Conservation (phyloP, 2,888 invertebrate genomes). For the Odontothrips loti region DNA sequence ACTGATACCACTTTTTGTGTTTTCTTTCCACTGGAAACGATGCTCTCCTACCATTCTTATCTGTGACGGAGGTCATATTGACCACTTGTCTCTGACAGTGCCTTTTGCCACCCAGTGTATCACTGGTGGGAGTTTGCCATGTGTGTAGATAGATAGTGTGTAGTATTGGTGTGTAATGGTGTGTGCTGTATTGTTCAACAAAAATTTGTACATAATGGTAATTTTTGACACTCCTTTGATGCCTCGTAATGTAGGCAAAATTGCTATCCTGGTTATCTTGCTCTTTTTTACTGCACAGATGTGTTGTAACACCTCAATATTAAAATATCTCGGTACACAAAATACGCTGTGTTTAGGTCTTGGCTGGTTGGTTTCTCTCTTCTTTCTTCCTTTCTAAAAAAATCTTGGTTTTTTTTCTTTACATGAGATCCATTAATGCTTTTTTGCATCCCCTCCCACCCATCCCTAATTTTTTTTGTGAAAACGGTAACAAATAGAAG, state of each 20-base stretch:
- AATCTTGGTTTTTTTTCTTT: neutral
- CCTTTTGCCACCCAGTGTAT: slow-evolving; percentile 1
- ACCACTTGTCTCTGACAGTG: neutral
- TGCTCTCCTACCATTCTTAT: slow-evolving; percentile 8
- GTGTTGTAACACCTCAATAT: neutral
- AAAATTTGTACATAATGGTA: neutral
- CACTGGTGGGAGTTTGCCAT: slow-evolving; percentile 15
- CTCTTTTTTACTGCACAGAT: neutral
- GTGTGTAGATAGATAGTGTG: slow-evolving; percentile 5
- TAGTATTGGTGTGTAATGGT: slow-evolving; percentile 8
- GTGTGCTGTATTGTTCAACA: neutral
- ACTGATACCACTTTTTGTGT: slow-evolving; percentile 1
- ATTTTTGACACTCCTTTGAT: neutral
- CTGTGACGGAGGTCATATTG: no score
- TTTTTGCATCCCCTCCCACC: neutral
- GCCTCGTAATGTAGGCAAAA: neutral
- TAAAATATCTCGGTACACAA: neutral
- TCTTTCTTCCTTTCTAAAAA: neutral
- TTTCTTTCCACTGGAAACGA: neutral
- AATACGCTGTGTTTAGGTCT: no score
- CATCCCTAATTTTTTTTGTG: neutral
- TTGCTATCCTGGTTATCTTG: neutral
- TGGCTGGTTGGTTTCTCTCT: no score
- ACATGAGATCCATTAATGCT: neutral
- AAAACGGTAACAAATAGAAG: no score